Percentiles rank a stretch among this genome's conserved stretches.
Evolutionary conservation across 2,113 vertebrate genomes (phyloP).

Genomic region (Xiphophorus maculatus): DNA sequence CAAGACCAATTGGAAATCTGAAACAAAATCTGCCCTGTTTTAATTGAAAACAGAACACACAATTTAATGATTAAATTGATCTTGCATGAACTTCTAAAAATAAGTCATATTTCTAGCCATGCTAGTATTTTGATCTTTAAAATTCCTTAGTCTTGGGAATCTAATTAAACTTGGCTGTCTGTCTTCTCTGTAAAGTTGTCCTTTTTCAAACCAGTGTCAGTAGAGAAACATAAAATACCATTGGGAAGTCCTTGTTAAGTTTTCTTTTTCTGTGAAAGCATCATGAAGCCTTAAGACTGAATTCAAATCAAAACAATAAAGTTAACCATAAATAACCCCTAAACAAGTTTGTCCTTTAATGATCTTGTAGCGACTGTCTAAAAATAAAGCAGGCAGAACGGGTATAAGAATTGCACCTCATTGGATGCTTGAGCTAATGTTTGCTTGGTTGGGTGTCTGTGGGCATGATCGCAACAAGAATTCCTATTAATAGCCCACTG

Average conservation of each 20-base stretch:
- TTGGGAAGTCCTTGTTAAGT: not conserved
- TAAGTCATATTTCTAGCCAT: not conserved
- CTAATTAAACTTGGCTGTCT: too few species aligned
- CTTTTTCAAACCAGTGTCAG: not conserved
- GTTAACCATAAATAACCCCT: too few species aligned
- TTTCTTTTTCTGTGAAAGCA: not conserved
- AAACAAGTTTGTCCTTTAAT: not conserved
- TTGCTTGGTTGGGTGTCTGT: not conserved
- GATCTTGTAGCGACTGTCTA: not conserved
- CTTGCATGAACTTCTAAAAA: too few species aligned
- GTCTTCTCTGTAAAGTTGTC: not conserved
- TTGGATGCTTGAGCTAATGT: not conserved
- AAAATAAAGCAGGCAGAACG: not conserved
- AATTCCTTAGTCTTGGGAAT: not conserved
- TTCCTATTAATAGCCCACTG: slow-evolving; percentile 47
- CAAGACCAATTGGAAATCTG: too few species aligned
- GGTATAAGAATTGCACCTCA: not conserved
- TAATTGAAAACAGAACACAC: not conserved
- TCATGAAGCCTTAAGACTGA: too few species aligned
- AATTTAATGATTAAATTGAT: not conserved
- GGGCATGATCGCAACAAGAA: slow-evolving; percentile 18
- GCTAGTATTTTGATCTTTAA: not conserved
- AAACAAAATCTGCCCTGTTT: too few species aligned
- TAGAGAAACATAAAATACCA: not conserved
- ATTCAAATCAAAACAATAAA: too few species aligned